Evolutionary conservation across 35 echinoderm and acorn worm species (phyloP), one percentile per base, ranked within the genome.

Genomic region (Nesometra sesokonis): DNA sequence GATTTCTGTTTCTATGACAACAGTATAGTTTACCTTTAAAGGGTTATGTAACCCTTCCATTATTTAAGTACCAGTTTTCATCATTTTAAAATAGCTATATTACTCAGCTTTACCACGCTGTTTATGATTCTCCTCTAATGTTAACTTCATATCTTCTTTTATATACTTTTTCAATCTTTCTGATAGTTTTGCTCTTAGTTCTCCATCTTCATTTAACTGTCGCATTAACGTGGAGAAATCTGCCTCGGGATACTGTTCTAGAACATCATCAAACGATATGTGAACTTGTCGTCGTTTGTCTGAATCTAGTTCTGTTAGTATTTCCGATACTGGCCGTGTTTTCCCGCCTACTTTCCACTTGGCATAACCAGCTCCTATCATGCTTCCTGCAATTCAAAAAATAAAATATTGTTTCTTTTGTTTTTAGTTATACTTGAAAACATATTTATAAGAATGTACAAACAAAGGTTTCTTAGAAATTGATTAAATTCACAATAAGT

Each of bases 71-170:
- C 9, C 23, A 2, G 23, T 27, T 67, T 67, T 67, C 52, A 67
- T 67, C 23, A 11, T 27, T n/a, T n/a, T n/a, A 43, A 43, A 43
- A 43, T 43, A n/a, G n/a, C n/a, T n/a, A 43, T 43, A 35, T 77
- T 85, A 78, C 39, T 97, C 94, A 17, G 94, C 94, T 88, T 97
- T 97, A 13, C 94, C 94, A 8, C 94, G 77, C 36, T 90, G 85
- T 47, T 88, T 78, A 35, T 93, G 80, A 36, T 91, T 87, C 35
- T 91, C 92, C 39, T 84, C 19, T 0, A 97, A 31, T 31, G 36
- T 78, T 77, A 87, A 78, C 78, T 97, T 97, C 46, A 97, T 36
- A 32, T 32, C 88, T 31, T 93, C 92, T 32, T 81, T 91, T 57
- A 97, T 30, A 35, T 89, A 97, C 32, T 80, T 35, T 82, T 90